Conservation (phyloP, 2,113 vertebrate species). For the Muntiacus reevesi region DNA sequence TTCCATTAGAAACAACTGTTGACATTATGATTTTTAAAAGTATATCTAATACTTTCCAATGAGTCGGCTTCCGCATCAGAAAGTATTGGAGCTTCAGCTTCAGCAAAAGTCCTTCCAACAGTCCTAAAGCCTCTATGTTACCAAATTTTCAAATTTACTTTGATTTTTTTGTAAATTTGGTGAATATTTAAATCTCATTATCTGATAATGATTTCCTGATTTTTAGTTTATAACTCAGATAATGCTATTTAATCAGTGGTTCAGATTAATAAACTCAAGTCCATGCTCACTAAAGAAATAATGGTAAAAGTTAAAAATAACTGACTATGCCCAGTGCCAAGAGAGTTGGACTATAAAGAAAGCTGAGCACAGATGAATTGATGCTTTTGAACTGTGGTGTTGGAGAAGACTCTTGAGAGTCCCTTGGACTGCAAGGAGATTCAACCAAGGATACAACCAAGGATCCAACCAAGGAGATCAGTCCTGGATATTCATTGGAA, state of each 20-base stretch:
- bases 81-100: not conserved
- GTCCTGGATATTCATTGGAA: not conserved
- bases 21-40: constrained; percentile 4
- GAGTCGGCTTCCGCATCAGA: not conserved
- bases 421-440: not conserved
- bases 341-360: not conserved
- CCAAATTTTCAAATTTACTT: not conserved
- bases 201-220: not conserved
- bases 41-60: not conserved
- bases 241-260: constrained; percentile 46
- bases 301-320: not conserved
- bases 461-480: not conserved
- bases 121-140: not conserved
- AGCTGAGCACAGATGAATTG: not conserved
- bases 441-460: not conserved
- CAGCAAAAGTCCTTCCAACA: not conserved
- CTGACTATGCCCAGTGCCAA: not conserved
- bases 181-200: constrained; percentile 7
- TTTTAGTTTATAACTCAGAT: constrained; percentile 43
- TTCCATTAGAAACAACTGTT: constrained; percentile 32
- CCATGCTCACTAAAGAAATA: not conserved
- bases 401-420: not conserved
- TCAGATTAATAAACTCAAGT: constrained; percentile 22
- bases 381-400: not conserved
- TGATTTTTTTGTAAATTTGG: not conserved